Evolutionary conservation across 2,113 vertebrate species (phyloP).

Genomic region (Eubucco bourcierii): DNA sequence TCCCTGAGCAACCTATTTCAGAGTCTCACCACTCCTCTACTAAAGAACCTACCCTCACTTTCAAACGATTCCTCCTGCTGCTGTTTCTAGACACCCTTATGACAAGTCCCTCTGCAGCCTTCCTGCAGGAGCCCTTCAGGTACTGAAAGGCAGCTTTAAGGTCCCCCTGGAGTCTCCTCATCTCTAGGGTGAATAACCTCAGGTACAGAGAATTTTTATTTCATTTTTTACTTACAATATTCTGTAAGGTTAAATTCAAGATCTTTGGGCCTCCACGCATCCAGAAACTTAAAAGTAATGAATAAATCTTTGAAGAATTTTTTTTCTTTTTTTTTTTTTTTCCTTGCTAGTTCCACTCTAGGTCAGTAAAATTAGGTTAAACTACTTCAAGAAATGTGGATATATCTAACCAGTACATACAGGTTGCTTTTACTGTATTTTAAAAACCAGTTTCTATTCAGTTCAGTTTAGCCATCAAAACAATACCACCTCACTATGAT

Average conservation of each 20-base stretch:
- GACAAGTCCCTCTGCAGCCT: too few relatives aligned
- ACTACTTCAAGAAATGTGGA: background rate
- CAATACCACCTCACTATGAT: background rate
- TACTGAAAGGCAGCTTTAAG: too few relatives aligned
- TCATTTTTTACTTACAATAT: background rate
- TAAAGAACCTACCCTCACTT: too few relatives aligned
- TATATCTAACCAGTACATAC: background rate
- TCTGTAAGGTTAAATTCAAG: background rate
- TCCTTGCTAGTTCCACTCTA: background rate
- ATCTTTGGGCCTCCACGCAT: background rate
- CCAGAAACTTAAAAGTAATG: background rate
- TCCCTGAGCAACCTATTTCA: too few relatives aligned
- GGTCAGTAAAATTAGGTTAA: background rate
- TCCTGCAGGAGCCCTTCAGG: too few relatives aligned
- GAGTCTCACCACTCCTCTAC: too few relatives aligned
- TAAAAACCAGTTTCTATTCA: background rate
- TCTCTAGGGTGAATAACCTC: too few relatives aligned
- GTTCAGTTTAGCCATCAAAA: background rate
- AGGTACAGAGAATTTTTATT: background rate
- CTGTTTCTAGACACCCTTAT: too few relatives aligned
- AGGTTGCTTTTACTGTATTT: background rate
- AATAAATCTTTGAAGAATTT: background rate
- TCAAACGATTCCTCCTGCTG: too few relatives aligned
- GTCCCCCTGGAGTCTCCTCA: too few relatives aligned
- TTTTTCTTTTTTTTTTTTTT: background rate